phyloP scores from a whole-genome alignment of 2,888 invertebrate species.

The Cotesia congregata region DNA sequence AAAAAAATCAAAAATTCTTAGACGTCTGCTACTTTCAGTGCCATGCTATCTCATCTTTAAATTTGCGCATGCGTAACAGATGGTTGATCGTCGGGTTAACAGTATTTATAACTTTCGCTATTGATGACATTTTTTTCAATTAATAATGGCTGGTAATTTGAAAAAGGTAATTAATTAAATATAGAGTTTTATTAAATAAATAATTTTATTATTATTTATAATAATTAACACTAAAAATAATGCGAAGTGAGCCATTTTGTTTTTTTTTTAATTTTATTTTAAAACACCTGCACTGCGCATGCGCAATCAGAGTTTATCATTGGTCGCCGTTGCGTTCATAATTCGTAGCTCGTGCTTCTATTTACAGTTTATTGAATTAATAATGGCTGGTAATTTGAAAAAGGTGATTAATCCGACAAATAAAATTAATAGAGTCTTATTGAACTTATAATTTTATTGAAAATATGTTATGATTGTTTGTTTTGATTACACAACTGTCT shows the following conservation, averaged over 20 bases:
- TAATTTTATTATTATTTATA: neutral
- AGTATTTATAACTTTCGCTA: neutral
- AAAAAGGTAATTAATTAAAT: conserved; percentile 56
- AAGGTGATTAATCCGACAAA: conserved; percentile 52
- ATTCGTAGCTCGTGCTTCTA: neutral
- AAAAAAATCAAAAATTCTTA: too few relatives aligned
- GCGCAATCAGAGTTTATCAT: too few relatives aligned
- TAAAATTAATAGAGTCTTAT: neutral
- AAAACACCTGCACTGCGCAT: too few relatives aligned
- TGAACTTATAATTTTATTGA: neutral
- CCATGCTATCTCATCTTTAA: too few relatives aligned
- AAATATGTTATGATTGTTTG: neutral
- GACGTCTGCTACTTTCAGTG: too few relatives aligned
- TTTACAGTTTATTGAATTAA: conserved; percentile 19
- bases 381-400: conserved; percentile 60
- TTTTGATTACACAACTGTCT: conserved; percentile 44
- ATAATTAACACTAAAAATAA: too few relatives aligned
- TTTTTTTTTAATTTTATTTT: too few relatives aligned
- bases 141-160: conserved; percentile 57
- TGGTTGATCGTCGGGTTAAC: too few relatives aligned
- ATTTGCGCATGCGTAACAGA: too few relatives aligned
- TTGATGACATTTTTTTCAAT: neutral
- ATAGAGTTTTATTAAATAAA: too few relatives aligned
- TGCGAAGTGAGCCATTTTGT: too few relatives aligned
- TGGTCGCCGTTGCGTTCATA: too few relatives aligned